Conservation (phyloP, 2,797 vertebrate species). For the Platyrinchus mystaceus region DNA sequence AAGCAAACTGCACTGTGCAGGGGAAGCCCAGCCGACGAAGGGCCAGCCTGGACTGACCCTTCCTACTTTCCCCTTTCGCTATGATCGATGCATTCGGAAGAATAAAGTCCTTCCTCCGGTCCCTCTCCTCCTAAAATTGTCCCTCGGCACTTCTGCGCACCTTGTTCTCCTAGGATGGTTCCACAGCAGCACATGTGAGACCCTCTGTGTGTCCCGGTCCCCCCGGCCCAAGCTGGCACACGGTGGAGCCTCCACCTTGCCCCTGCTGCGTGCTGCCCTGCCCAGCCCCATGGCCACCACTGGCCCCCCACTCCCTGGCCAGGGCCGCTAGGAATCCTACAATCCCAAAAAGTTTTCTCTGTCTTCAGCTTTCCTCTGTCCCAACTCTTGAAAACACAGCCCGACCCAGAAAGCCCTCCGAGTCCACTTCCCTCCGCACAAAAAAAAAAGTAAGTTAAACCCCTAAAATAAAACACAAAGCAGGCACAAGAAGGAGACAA, state of each 20-base stretch:
- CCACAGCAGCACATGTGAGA: not conserved
- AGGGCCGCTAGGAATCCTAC: not conserved
- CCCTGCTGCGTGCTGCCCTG: not conserved
- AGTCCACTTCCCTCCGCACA: not conserved
- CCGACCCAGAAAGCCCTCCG: not conserved
- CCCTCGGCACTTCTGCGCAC: not conserved
- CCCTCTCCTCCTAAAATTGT: not conserved
- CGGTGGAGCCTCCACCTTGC: not conserved
- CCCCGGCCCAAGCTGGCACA: not conserved
- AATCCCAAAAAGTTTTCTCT: not conserved
- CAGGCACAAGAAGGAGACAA: not conserved
- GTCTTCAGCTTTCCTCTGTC: not conserved
- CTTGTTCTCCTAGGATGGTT: not conserved
- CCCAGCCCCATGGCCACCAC: not conserved
- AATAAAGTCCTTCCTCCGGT: not conserved
- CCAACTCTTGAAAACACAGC: not conserved
- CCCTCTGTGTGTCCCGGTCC: not conserved
- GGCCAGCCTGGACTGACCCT: not conserved
- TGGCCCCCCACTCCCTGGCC: not conserved
- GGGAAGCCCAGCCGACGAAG: not conserved
- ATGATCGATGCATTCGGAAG: accelerated
- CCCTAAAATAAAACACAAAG: not conserved
- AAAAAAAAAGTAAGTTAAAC: not conserved
- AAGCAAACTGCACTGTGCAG: not conserved
- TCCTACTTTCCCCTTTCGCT: not conserved